A percentile compares a stretch with the other conserved stretches of the same genome.
Conservation (phyloP, 2,888 invertebrate species). For the Apantesis nais region DNA sequence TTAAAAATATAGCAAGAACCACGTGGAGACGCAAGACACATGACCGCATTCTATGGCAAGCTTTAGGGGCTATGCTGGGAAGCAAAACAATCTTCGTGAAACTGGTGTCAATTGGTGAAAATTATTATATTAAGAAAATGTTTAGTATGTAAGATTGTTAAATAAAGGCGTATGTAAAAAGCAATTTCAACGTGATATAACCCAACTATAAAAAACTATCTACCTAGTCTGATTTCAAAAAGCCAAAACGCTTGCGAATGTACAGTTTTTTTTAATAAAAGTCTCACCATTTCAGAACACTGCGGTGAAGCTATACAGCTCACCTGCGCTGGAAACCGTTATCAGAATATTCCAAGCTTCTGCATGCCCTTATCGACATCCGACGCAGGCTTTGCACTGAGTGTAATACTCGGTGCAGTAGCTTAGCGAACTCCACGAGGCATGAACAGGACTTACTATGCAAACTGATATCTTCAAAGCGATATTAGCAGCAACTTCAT, state of each 20-base stretch:
- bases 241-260: neutral
- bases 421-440: constrained; percentile 1
- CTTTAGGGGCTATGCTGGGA: too few species aligned
- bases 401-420: neutral
- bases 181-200: neutral
- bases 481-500: neutral
- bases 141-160: too few species aligned
- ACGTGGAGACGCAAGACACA: too few species aligned
- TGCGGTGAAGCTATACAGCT: neutral
- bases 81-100: too few species aligned
- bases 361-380: neutral
- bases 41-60: too few species aligned
- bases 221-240: neutral
- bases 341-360: constrained; percentile 9
- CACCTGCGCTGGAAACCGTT: neutral
- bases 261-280: neutral
- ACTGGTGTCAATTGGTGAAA: too few species aligned
- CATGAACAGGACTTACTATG: constrained; percentile 2
- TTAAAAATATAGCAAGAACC: too few species aligned
- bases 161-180: too few species aligned
- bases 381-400: neutral
- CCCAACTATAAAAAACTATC: neutral
- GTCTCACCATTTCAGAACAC: neutral
- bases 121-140: too few species aligned
- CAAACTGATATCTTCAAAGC: neutral